phyloP scores from a whole-genome alignment of 2,113 vertebrate species.

The Heptranchias perlo region DNA sequence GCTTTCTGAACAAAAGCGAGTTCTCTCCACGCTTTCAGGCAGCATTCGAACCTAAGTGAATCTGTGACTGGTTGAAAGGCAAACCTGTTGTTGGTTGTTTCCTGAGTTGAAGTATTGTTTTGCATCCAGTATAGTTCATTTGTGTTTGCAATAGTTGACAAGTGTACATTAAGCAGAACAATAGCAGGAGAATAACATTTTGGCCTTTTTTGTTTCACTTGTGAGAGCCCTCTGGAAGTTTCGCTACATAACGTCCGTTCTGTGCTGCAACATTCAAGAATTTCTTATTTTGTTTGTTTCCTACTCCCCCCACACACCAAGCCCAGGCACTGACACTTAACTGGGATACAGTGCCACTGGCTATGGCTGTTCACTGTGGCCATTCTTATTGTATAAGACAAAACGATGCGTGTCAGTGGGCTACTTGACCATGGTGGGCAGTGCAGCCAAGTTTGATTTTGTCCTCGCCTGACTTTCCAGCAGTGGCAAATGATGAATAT shows the following conservation, averaged over 20 bases:
- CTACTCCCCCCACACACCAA: too few relatives aligned
- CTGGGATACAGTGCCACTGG: not conserved
- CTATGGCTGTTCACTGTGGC: not conserved
- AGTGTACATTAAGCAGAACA: not conserved
- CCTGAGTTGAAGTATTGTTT: not conserved
- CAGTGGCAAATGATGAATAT: not conserved
- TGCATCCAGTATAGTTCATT: not conserved
- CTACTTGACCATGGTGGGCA: not conserved
- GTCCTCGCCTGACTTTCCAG: not conserved
- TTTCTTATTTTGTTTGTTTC: not conserved
- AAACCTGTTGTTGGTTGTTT: not conserved
- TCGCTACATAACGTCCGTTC: not conserved
- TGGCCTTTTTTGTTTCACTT: not conserved
- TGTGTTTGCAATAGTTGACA: not conserved
- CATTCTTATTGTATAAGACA: not conserved
- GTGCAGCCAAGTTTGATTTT: not conserved
- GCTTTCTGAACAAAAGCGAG: not conserved
- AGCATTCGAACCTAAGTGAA: not conserved
- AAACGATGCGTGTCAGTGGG: not conserved
- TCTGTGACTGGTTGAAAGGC: not conserved
- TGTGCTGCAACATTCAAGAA: not conserved
- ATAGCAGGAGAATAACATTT: not conserved
- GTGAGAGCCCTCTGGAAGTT: not conserved
- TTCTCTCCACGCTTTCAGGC: not conserved
- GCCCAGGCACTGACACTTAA: not conserved